Evolutionary conservation across 2,888 invertebrate species (phyloP), one percentile per base, ranked within the genome.

Genomic region (Watsonalla binaria): DNA sequence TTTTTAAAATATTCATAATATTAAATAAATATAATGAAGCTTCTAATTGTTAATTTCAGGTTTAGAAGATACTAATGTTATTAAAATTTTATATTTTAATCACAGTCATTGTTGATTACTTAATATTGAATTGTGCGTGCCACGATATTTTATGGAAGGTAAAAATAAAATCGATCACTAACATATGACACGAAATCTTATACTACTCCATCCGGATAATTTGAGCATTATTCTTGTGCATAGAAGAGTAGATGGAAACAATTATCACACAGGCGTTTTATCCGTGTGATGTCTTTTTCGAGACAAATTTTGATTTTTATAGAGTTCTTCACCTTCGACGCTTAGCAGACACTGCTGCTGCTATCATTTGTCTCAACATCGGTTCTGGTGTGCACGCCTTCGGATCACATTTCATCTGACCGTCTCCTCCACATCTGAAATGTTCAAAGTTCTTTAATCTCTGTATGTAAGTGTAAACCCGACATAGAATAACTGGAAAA

Each of bases 351-450:
- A 94, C 94, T 62, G 95, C 96, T 53, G 95, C 95, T 52, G 95
- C 96, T 78, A 97, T 96, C 95, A 97, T 96, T 91, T 97, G 96
- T 78, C 96, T 93, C 76, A 97, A 90, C 94, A 96, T 95, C 55
- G 97, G 97, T 82, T 97, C 96, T 47, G 97, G 97, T 68, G 96
- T 95, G 86, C 97, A 97, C 62, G 94, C 94, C 85, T 95, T 95
- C 56, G 98, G 98, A 86, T 97, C 96, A 87, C 98, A 98, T 88
- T 97, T 95, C 97, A 98, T 97, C 87, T 97, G 96, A 72, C 97
- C 97, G 83, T 96, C 95, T 62, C 95, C 95, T 76, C 97, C 97
- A 90, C 98, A 98, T 89, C 97, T 97, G 89, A 39, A 92, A 92
- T 67, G 54, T 56, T 66, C 60, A 56, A 39, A 39, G 9, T 6